A percentile compares a stretch with the other conserved stretches of the same genome.
phyloP scores from a whole-genome alignment of 1,140 invertebrate species.

The Dinoponera quadriceps region DNA sequence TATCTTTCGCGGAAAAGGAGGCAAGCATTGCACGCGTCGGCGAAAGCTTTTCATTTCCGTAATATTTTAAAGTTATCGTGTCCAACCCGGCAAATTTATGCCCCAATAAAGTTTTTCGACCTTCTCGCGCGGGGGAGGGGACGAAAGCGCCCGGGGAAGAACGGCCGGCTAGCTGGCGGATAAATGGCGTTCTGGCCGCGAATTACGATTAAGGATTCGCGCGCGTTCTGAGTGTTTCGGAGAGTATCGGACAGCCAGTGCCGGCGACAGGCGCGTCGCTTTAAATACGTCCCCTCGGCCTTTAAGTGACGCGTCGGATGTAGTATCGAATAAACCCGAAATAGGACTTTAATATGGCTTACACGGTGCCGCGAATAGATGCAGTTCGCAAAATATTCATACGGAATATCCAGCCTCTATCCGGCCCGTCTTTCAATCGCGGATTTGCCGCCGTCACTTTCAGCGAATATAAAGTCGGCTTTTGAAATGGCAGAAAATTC shows the following conservation, averaged over 20 bases:
- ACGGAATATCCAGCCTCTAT: constrained; percentile 3
- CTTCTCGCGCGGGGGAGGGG: constrained; percentile 39
- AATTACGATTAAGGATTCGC: constrained; percentile 63
- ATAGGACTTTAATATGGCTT: constrained; percentile 39
- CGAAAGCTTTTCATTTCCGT: constrained; percentile 85
- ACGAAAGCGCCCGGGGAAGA: constrained; percentile 65
- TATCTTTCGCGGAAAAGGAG: constrained; percentile 85
- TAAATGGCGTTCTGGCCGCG: constrained; percentile 55
- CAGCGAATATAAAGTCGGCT: constrained; percentile 26
- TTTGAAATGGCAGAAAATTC: constrained; percentile 8
- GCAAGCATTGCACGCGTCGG: constrained; percentile 79
- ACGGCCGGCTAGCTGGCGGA: constrained; percentile 31
- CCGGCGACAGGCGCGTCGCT: constrained; percentile 23
- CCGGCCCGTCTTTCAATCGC: constrained; percentile 1
- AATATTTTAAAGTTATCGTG: constrained; percentile 85
- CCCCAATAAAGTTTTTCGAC: constrained; percentile 81
- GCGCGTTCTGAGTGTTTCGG: not conserved
- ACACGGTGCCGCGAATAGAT: constrained; percentile 6
- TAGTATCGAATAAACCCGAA: constrained; percentile 23
- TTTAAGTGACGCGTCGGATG: constrained; percentile 27
- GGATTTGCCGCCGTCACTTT: constrained; percentile 2
- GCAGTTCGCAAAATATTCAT: constrained; percentile 30
- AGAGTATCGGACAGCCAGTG: not conserved
- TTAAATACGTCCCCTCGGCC: constrained; percentile 25
- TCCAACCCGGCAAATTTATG: constrained; percentile 82